Base-by-base conservation (phyloP, 2,113 vertebrate genomes). In the Raja brachyura region DNA sequence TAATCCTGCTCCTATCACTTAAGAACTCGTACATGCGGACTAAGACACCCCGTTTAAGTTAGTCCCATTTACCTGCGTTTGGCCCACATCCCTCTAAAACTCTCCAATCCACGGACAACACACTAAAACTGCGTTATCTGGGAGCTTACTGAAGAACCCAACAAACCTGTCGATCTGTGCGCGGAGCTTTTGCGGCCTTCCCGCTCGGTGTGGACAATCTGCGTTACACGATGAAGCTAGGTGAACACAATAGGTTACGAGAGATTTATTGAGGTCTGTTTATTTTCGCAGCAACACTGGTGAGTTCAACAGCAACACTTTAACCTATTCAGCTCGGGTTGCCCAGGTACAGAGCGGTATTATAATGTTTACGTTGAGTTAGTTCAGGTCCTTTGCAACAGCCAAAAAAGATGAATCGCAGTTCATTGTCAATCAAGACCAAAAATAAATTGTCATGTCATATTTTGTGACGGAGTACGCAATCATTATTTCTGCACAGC, bases 361-460 rank as follows among this genome's bases (percentile, higher is more conserved):
- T 22, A 48, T 11, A 70, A 73, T 73, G 66, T 92, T 92, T 92
- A 92, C 70, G 68, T 48, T 22, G 66, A 33, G 39, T 22, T 92
- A 68, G 88, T 92, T 70, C n/a, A 70, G 70, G 68, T 70, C 39
- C 68, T 70, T 70, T 31, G 39, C 31, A 92, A 73, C 5, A 92
- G 88, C 63, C 88, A 73, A 92, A 48, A n/a, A 66, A 68, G 86
- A 90, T 90, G 61, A 92, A 92, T 92, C 48, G 39, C 39, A 73
- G 88, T 48, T 92, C 68, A 48, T 39, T 54, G 66, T 92, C 90
- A 92, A 68, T 74, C 90, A 68, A 92, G 90, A 92, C 66, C 83
- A 88, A 63, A 63, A 88, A 70, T 22, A 92, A 92, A 92, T 74
- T 73, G 90, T 73, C 90, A 73, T 92, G 90, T 92, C 90, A 92